These are phyloP conservation scores for Centruroides sculpturatus DNA, from an alignment of 1,140 invertebrate species.

Conservation along the genomic window DNA sequence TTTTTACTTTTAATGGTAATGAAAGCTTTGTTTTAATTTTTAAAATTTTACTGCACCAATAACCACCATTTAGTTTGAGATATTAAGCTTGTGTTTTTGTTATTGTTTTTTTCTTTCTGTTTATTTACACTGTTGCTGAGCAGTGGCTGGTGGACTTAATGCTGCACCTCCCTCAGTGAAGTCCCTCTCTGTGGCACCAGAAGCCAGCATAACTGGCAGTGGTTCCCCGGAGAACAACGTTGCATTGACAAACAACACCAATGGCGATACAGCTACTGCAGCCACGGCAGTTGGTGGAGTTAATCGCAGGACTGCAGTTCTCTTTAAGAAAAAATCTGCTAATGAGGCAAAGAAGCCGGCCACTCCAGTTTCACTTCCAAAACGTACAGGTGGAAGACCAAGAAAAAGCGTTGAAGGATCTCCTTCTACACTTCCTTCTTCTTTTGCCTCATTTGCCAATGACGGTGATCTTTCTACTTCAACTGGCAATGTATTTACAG, in stretches of 20 bases:
- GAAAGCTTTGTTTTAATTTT: too few relatives aligned
- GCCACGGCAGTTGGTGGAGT: conserved; percentile 38
- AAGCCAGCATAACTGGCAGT: too few relatives aligned
- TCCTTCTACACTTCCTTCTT: not conserved
- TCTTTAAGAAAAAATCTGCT: conserved; percentile 59
- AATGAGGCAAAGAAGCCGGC: conserved; percentile 23
- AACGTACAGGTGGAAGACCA: not conserved
- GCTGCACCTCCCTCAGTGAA: too few relatives aligned
- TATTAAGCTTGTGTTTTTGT: too few relatives aligned
- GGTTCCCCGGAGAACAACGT: not conserved
- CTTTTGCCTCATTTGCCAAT: not conserved
- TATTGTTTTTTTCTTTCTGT: too few relatives aligned
- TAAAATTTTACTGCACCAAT: too few relatives aligned
- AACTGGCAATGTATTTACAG: not conserved
- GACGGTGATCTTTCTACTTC: not conserved
- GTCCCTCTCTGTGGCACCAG: too few relatives aligned
- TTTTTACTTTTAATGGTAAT: too few relatives aligned
- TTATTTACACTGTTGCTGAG: too few relatives aligned
- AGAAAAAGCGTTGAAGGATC: not conserved
- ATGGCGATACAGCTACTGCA: too few relatives aligned
- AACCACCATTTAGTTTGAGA: too few relatives aligned
- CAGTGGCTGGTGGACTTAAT: too few relatives aligned
- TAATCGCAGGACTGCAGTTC: conserved; percentile 63
- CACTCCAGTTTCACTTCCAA: not conserved
- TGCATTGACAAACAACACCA: conserved; percentile 20